Evolutionary conservation across 2,888 invertebrate species (phyloP).

Genomic region (Congeria kusceri): DNA sequence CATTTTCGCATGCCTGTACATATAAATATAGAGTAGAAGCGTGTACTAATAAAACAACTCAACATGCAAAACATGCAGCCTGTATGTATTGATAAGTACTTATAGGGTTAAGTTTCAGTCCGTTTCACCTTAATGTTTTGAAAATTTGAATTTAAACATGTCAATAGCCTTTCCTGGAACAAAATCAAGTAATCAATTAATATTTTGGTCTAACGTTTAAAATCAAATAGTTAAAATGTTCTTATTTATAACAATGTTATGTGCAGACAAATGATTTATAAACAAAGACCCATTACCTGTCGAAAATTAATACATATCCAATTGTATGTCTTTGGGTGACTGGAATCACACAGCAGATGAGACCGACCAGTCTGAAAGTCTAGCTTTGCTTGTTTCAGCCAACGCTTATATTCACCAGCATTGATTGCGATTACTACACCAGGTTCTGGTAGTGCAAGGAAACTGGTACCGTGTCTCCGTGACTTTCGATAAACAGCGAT

Average conservation of each 20-base stretch:
- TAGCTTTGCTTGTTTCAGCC: slow-evolving; percentile 61
- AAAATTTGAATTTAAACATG: too few species aligned
- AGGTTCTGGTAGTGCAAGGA: too few species aligned
- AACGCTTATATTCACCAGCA: slow-evolving; percentile 45
- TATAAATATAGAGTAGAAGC: background rate
- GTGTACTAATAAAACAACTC: too few species aligned
- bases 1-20: slow-evolving; percentile 29
- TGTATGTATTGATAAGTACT: too few species aligned
- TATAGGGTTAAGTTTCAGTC: background rate
- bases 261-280: background rate
- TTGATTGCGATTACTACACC: slow-evolving; percentile 6
- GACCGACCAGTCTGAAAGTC: slow-evolving; percentile 50
- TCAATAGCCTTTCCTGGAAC: too few species aligned
- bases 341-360: slow-evolving; percentile 18
- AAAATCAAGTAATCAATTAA: too few species aligned
- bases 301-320: slow-evolving; percentile 67
- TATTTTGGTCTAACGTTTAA: too few species aligned
- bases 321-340: slow-evolving; percentile 48
- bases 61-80: too few species aligned
- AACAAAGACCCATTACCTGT: slow-evolving; percentile 51
- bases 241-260: too few species aligned
- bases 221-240: too few species aligned
- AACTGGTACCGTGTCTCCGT: too few species aligned
- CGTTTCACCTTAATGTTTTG: background rate
- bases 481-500: too few species aligned